A percentile compares a stretch with the other conserved stretches of the same genome.
Evolutionary conservation across 2,797 vertebrate species (phyloP).

Genomic region (Zenarchopterus dispar): DNA sequence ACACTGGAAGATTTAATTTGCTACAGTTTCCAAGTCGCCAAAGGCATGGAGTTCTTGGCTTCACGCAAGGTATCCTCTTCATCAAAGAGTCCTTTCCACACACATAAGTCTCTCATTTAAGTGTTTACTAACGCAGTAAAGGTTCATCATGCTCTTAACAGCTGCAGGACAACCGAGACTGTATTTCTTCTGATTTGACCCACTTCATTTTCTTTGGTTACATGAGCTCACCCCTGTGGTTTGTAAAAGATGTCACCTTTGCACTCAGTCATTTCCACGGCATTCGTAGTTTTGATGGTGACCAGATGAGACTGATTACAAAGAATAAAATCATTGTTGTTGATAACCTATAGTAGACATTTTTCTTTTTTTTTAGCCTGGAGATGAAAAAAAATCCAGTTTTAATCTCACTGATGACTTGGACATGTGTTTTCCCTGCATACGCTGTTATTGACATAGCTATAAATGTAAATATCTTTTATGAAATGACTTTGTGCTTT

Average conservation of each 20-base stretch:
- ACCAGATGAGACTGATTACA: conserved; percentile 67
- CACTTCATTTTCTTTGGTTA: conserved; percentile 13
- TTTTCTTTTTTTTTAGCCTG: conserved; percentile 29
- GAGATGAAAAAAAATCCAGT: conserved; percentile 51
- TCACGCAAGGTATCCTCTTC: conserved; percentile 89
- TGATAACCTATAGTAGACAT: conserved; percentile 37
- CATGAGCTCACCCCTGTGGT: conserved; percentile 4
- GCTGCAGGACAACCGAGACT: background rate
- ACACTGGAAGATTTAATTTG: conserved; percentile 94
- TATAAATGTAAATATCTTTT: background rate
- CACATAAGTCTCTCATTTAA: conserved; percentile 14
- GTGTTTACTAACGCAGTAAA: background rate
- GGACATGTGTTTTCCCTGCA: conserved; percentile 56
- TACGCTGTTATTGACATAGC: no score
- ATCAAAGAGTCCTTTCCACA: background rate
- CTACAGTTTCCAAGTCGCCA: conserved; percentile 96
- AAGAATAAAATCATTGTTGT: conserved; percentile 62
- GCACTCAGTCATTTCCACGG: conserved; percentile 44
- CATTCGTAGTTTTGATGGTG: conserved; percentile 57
- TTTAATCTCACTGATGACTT: conserved; percentile 57
- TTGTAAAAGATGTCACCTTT: conserved; percentile 13
- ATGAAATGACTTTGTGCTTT: background rate
- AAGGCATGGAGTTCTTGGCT: conserved; percentile 96
- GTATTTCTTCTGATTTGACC: conserved; percentile 2
- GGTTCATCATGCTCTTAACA: background rate